Percentiles rank a stretch among this genome's conserved stretches.
These are phyloP conservation scores for Gonioctena quinquepunctata DNA, from an alignment of 1,140 invertebrate genomes.

Conservation along the genomic window DNA sequence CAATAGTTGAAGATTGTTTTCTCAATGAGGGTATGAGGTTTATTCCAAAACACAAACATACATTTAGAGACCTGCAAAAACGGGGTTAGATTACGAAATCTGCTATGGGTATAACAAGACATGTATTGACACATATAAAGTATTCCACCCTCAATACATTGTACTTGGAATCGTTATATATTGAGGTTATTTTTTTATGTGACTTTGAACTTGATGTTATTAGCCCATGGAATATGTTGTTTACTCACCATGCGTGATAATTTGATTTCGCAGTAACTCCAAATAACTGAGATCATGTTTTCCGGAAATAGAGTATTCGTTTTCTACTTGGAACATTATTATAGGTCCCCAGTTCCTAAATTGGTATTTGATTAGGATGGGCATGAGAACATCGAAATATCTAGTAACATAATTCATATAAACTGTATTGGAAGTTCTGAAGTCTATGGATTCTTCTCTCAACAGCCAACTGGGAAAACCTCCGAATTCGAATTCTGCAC, in stretches of 20 bases:
- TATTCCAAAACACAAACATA: no score
- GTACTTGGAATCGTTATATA: no score
- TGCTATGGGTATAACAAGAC: no score
- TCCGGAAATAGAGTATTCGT: conserved; percentile 59
- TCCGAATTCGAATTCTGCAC: conserved; percentile 76
- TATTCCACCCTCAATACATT: no score
- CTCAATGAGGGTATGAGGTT: no score
- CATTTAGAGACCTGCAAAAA: no score
- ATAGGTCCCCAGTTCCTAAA: conserved; percentile 63
- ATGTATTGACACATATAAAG: no score
- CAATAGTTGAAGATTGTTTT: no score
- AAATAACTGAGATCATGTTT: conserved; percentile 53
- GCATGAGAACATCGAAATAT: conserved; percentile 60
- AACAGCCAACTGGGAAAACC: conserved; percentile 41
- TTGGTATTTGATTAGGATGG: conserved; percentile 57
- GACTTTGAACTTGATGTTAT: no score
- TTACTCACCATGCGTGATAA: conserved; percentile 51
- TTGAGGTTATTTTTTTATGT: no score
- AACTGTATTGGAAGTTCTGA: conserved; percentile 58
- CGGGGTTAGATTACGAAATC: no score
- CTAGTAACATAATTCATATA: conserved; percentile 57
- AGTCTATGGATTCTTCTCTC: conserved; percentile 44
- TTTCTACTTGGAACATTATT: conserved; percentile 61
- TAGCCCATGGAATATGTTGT: background rate
- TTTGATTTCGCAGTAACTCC: conserved; percentile 50